Conservation (phyloP, 2,888 invertebrate genomes). For the Hypomecis atomaria region DNA sequence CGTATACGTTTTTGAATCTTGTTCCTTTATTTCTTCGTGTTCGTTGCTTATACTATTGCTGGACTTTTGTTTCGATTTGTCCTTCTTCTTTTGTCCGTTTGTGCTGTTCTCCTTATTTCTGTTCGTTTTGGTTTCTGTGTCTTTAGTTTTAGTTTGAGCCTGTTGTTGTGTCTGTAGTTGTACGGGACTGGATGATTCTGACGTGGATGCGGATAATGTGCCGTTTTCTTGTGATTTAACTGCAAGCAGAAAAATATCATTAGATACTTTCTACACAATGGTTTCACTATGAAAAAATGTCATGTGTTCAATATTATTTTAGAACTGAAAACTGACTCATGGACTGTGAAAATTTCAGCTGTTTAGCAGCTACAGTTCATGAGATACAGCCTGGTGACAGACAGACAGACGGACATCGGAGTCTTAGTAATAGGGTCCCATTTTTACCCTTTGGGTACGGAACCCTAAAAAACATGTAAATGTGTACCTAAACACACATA, state of each 20-base stretch:
- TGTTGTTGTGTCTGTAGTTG: slow-evolving; percentile 63
- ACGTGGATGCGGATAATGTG: slow-evolving; percentile 79
- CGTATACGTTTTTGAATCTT: slow-evolving; percentile 33
- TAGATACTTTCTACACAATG: too few relatives aligned
- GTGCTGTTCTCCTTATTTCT: slow-evolving; percentile 79
- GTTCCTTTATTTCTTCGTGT: slow-evolving; percentile 44
- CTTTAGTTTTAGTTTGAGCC: slow-evolving; percentile 81
- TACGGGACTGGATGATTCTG: slow-evolving; percentile 81
- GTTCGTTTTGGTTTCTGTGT: slow-evolving; percentile 67
- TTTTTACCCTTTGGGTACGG: too few relatives aligned
- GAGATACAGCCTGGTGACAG: too few relatives aligned
- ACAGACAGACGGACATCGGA: too few relatives aligned
- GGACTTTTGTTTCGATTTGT: slow-evolving; percentile 83
- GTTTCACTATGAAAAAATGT: too few relatives aligned
- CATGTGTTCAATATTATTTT: too few relatives aligned
- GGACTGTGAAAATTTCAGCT: too few relatives aligned
- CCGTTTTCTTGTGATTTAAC: slow-evolving; percentile 82
- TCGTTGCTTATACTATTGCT: slow-evolving; percentile 74
- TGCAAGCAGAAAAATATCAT: slow-evolving; percentile 41
- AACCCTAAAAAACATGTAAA: too few relatives aligned
- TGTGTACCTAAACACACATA: too few relatives aligned
- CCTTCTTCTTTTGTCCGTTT: slow-evolving; percentile 76
- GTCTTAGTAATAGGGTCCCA: too few relatives aligned
- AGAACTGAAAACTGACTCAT: too few relatives aligned
- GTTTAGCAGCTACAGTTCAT: too few relatives aligned